Conservation (phyloP, 1,140 invertebrate genomes). For the Grapholita molesta region DNA sequence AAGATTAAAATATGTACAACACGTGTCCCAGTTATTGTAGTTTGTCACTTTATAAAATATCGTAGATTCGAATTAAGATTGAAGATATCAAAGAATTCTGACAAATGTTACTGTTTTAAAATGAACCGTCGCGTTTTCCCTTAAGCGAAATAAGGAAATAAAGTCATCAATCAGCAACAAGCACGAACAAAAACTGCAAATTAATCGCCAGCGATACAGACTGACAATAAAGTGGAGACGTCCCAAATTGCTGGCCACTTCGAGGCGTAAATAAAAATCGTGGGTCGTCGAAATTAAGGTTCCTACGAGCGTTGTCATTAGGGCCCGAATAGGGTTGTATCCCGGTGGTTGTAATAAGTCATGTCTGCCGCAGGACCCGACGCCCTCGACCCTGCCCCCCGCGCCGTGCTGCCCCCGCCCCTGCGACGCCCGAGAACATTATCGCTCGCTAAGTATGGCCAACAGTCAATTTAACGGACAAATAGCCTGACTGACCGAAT, state of each 20-base stretch:
- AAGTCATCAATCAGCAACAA: conserved; percentile 18
- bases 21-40: too few species aligned
- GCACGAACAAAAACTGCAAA: conserved; percentile 34
- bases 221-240: conserved; percentile 51
- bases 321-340: conserved; percentile 72
- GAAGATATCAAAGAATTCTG: neutral
- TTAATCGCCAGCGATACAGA: conserved; percentile 36
- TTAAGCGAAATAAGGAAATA: neutral
- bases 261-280: conserved; percentile 72
- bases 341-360: conserved; percentile 70
- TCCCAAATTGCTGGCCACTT: conserved; percentile 60
- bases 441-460: conserved; percentile 62
- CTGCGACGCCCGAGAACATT: conserved; percentile 45
- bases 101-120: neutral
- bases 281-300: conserved; percentile 73
- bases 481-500: conserved; percentile 44
- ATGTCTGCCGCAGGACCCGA: conserved; percentile 66
- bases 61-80: neutral
- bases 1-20: too few species aligned
- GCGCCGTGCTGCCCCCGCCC: conserved; percentile 28
- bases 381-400: conserved; percentile 25
- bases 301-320: conserved; percentile 68
- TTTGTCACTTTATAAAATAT: too few species aligned
- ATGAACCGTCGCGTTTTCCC: neutral
- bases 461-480: conserved; percentile 62